Base-by-base conservation (phyloP, 2,113 vertebrate species). In the Mugil cephalus region DNA sequence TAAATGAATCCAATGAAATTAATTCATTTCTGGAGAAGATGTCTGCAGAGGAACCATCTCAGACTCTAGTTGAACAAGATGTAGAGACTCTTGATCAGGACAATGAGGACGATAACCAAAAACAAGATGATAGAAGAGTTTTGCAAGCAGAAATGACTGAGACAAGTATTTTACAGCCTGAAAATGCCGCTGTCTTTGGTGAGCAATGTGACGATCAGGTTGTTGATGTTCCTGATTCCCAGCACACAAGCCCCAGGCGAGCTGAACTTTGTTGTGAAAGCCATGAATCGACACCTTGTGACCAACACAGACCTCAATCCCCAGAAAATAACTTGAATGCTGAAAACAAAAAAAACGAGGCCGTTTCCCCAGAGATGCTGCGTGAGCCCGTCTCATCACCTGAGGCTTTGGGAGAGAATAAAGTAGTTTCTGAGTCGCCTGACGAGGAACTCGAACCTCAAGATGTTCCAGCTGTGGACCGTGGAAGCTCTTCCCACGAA, bases 391-490 rank as follows among this genome's bases (percentile, higher is more conserved):
- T 6, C 30, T 52, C 62, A 5, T 47, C 36, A 13, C 58, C 58
- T 2, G 38, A 68, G 74, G 71, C 8, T 63, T 34, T 8, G 64
- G 18, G 21, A 48, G 74, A 42, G 73, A 80, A 75, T 39, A 30
- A 56, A 62, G 38, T 1, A 2, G 45, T 48, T 66, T 18, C 52
- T 6, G n/a, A 76, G 18, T 74, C 81, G 38, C 74, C 56, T 86
- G 55, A 77, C 18, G 50, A 61, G 1, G 70, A 65, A 5, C 17
- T 7, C 12, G 67, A 69, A 80, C 74, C 65, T 48, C 72, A 69
- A 36, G 54, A 52, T 52, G 30, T 38, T 5, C 45, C 38, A 11
- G 15, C 45, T 52, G 34, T 47, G 12, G 34, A 40, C 4, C 12
- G 13, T n/a, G 50, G 35, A 48, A 56, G 8, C 42, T 8, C 1